A percentile compares a stretch with the other conserved stretches of the same genome.
These are phyloP conservation scores for Iphiclides podalirius DNA, from an alignment of 2,888 invertebrate genomes.

Conservation along the genomic window DNA sequence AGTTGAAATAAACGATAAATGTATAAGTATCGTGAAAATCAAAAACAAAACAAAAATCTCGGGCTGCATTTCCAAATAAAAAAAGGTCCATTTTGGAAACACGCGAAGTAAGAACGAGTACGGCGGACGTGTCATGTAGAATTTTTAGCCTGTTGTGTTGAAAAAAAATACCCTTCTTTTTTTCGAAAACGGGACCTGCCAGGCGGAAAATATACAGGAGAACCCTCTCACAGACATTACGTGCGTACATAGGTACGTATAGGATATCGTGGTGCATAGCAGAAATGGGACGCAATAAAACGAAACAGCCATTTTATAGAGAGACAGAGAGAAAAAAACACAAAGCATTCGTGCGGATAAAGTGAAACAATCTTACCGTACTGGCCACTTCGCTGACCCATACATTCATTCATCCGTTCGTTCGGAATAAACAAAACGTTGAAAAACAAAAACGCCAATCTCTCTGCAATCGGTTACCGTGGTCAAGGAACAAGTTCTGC, in stretches of 20 bases:
- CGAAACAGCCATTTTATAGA: conserved; percentile 2
- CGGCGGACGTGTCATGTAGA: neutral
- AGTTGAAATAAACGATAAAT: too few relatives aligned
- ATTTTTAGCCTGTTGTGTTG: neutral
- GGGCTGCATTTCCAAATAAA: neutral
- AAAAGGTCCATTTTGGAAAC: neutral
- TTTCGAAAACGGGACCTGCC: neutral
- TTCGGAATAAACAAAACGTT: conserved; percentile 23
- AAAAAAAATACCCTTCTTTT: neutral
- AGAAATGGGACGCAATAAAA: conserved; percentile 8
- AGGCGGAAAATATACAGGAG: neutral
- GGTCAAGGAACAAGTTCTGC: conserved; percentile 21
- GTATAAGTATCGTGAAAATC: too few relatives aligned
- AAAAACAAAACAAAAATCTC: neutral
- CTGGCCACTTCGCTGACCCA: conserved; percentile 18
- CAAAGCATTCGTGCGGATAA: neutral
- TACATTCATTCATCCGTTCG: too few relatives aligned
- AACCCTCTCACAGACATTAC: neutral
- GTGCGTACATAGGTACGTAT: neutral
- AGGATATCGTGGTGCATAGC: neutral
- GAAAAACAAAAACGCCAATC: conserved; percentile 20
- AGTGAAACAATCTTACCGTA: conserved; percentile 22
- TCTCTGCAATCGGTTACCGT: conserved; percentile 20
- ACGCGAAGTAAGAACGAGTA: neutral
- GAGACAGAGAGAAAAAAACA: neutral